Conservation (phyloP, 2,113 vertebrate species). For the Strix uralensis region DNA sequence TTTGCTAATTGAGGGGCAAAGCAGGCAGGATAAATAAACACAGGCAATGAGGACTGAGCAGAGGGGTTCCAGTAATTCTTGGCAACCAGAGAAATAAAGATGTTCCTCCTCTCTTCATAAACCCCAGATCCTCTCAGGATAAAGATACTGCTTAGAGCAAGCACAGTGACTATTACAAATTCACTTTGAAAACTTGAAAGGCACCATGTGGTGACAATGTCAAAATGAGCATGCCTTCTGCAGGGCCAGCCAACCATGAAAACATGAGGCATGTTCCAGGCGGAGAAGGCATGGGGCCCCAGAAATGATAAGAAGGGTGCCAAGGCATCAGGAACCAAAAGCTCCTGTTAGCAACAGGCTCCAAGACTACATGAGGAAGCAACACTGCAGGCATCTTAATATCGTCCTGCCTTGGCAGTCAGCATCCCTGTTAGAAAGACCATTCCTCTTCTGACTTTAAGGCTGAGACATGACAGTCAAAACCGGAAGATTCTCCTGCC, state of each 20-base stretch:
- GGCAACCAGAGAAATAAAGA: not conserved
- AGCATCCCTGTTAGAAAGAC: not conserved
- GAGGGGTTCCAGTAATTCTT: not conserved
- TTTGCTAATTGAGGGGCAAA: not conserved
- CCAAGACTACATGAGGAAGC: not conserved
- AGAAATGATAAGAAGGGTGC: not conserved
- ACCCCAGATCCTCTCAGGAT: not conserved
- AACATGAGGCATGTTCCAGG: not conserved
- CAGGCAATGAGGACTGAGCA: not conserved
- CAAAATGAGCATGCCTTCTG: not conserved
- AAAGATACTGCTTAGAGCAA: not conserved
- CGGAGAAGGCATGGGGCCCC: not conserved
- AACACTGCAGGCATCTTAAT: accelerated
- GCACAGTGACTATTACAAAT: not conserved
- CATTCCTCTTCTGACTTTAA: not conserved
- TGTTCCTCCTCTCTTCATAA: not conserved
- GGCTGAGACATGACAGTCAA: not conserved
- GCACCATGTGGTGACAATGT: not conserved
- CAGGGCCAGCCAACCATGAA: not conserved
- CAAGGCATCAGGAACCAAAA: not conserved
- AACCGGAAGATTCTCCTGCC: not conserved
- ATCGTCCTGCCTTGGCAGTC: not conserved
- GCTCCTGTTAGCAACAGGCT: not conserved
- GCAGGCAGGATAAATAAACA: not conserved
- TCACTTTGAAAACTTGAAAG: not conserved